Conservation (phyloP, 2,888 invertebrate species). For the Xylophagus ater region DNA sequence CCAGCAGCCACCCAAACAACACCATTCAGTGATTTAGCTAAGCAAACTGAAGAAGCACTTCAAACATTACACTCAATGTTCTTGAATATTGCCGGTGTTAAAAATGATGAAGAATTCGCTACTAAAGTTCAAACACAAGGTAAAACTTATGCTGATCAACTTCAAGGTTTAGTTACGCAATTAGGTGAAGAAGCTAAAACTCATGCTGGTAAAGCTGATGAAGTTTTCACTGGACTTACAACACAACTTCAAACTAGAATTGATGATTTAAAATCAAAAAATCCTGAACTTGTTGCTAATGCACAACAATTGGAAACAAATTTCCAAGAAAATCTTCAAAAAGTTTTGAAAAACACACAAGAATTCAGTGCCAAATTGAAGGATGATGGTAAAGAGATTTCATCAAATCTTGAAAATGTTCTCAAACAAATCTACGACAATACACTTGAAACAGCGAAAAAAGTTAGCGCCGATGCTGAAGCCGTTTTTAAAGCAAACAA, state of each 20-base stretch:
- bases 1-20: conserved; percentile 1
- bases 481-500: conserved; percentile 6
- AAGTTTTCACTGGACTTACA: conserved; percentile 1
- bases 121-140: conserved; percentile 1
- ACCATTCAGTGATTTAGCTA: conserved; percentile 8
- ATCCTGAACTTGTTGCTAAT: conserved; percentile 1
- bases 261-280: conserved; percentile 2
- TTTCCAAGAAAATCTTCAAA: conserved; percentile 6
- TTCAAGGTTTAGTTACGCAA: conserved; percentile 7
- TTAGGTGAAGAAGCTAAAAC: conserved; percentile 1
- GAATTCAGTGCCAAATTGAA: conserved; percentile 9
- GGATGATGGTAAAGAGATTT: conserved; percentile 10
- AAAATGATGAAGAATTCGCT: conserved; percentile 3
- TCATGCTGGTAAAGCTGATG: conserved; percentile 4
- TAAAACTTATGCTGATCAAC: conserved; percentile 7
- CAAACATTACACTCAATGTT: conserved; percentile 7
- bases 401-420: conserved; percentile 8
- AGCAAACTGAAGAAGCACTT: conserved; percentile 10
- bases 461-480: conserved; percentile 10
- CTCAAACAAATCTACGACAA: conserved; percentile 12
- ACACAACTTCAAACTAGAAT: not conserved
- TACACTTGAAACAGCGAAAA: conserved; percentile 11
- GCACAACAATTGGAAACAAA: conserved; percentile 8
- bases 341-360: conserved; percentile 11
- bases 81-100: conserved; percentile 6